Conservation (phyloP, 2,888 invertebrate species). For the Subacronicta megacephala region DNA sequence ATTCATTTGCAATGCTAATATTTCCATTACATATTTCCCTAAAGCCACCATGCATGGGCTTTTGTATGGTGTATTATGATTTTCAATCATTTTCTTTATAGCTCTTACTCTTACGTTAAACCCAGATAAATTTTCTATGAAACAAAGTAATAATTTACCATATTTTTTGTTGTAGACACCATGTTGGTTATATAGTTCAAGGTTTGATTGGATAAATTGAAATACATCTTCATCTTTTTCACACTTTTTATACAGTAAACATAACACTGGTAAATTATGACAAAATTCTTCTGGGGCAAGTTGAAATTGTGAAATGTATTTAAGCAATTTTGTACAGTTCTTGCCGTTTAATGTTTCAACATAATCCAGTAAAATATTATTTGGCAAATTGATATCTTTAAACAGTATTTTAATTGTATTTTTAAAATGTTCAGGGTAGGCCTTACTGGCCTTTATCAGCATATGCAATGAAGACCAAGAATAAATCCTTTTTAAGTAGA, state of each 20-base stretch:
- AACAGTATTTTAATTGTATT: conserved; percentile 10
- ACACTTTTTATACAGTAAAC: conserved; percentile 31
- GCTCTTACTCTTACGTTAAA: conserved; percentile 12
- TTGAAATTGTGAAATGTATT: conserved; percentile 5
- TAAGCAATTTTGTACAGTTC: conserved; percentile 15
- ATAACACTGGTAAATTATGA: conserved; percentile 13
- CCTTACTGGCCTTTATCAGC: conserved; percentile 38
- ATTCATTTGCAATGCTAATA: conserved; percentile 15
- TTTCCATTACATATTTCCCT: conserved; percentile 4
- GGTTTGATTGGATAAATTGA: conserved; percentile 8
- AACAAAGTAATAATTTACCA: conserved; percentile 25
- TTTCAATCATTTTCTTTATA: conserved; percentile 12
- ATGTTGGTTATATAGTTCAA: background rate
- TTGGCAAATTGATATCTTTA: conserved; percentile 6
- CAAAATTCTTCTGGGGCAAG: conserved; percentile 12
- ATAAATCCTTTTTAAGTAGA: conserved; percentile 24
- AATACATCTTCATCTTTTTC: conserved; percentile 8
- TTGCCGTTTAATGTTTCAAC: conserved; percentile 18
- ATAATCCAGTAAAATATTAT: conserved; percentile 34
- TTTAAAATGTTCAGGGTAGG: conserved; percentile 21
- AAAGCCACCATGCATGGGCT: conserved; percentile 17
- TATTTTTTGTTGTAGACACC: conserved; percentile 27
- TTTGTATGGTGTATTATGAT: conserved; percentile 30
- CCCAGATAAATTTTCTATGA: conserved; percentile 29
- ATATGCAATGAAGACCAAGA: conserved; percentile 38